A percentile compares a stretch with the other conserved stretches of the same genome.
phyloP scores from a whole-genome alignment of 2,888 invertebrate genomes.

The Drosophila formosana region DNA sequence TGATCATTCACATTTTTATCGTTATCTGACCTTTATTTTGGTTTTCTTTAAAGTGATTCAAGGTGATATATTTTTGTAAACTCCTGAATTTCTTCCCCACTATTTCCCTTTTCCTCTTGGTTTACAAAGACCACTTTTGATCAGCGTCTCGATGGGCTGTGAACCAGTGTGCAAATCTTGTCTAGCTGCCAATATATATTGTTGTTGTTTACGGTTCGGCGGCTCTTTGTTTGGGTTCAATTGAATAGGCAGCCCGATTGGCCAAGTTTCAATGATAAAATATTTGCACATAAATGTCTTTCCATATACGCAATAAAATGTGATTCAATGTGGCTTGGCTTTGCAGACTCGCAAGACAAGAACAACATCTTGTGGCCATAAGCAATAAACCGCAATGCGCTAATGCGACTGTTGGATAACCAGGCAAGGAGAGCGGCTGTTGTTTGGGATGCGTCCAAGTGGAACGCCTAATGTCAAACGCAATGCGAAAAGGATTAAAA shows the following conservation, averaged over 20 bases:
- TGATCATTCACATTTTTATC: too few species aligned
- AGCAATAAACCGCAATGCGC: slow-evolving; percentile 78
- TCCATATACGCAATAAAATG: slow-evolving; percentile 75
- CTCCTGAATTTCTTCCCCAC: not conserved
- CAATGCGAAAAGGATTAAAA: slow-evolving; percentile 82
- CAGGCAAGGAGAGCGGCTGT: slow-evolving; percentile 9
- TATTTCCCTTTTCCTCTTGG: too few species aligned
- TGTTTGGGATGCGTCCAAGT: slow-evolving; percentile 47
- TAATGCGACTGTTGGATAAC: slow-evolving; percentile 56
- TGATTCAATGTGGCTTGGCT: slow-evolving; percentile 72
- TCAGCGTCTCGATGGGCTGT: not conserved
- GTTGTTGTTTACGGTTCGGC: slow-evolving; percentile 62
- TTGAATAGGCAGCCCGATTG: slow-evolving; percentile 44
- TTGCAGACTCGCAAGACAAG: slow-evolving; percentile 23
- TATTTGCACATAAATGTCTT: slow-evolving; percentile 82
- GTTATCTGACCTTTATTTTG: too few species aligned
- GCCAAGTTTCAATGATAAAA: slow-evolving; percentile 77
- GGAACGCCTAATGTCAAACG: slow-evolving; percentile 75
- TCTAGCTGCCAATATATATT: slow-evolving; percentile 42
- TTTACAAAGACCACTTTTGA: not conserved
- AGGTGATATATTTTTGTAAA: too few species aligned
- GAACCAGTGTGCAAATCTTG: slow-evolving; percentile 33
- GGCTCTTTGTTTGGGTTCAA: slow-evolving; percentile 56
- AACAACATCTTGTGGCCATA: slow-evolving; percentile 52
- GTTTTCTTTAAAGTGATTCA: not conserved